Conservation (phyloP, 2,113 vertebrate species). For the Anseranas semipalmata region DNA sequence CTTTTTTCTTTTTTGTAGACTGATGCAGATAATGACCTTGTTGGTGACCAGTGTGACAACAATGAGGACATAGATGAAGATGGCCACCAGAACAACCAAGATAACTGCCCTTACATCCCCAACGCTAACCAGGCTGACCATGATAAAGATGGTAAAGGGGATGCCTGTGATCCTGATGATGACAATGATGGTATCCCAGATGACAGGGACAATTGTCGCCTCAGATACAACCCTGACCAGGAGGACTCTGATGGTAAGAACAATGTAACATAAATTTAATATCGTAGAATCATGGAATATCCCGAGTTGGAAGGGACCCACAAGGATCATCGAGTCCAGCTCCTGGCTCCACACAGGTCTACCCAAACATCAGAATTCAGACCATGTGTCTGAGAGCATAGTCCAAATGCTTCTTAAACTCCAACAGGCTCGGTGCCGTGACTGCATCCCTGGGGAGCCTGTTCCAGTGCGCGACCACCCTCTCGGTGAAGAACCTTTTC, state of each 20-base stretch:
- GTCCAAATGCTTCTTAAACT: too few species aligned
- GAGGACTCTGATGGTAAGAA: conserved; percentile 88
- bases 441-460: too few species aligned
- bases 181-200: conserved; percentile 95
- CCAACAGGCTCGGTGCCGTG: too few species aligned
- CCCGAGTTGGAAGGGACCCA: too few species aligned
- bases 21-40: conserved; percentile 92
- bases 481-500: too few species aligned
- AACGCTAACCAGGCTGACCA: conserved; percentile 97
- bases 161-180: conserved; percentile 94
- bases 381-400: too few species aligned
- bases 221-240: conserved; percentile 90
- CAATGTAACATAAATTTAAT: background rate
- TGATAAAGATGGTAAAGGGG: conserved; percentile 92
- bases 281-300: too few species aligned
- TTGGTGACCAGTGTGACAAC: conserved; percentile 96
- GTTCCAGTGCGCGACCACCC: too few species aligned
- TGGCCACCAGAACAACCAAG: conserved; percentile 96
- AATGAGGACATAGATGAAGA: conserved; percentile 97
- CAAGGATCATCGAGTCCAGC: too few species aligned
- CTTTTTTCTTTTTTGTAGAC: conserved; percentile 68
- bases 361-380: too few species aligned
- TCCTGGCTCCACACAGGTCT: too few species aligned
- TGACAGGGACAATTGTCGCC: conserved; percentile 94
- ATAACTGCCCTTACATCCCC: conserved; percentile 95